A percentile compares a stretch with the other conserved stretches of the same genome.
phyloP scores from a whole-genome alignment of 2,113 vertebrate genomes.

The Mionectes macconnelli region DNA sequence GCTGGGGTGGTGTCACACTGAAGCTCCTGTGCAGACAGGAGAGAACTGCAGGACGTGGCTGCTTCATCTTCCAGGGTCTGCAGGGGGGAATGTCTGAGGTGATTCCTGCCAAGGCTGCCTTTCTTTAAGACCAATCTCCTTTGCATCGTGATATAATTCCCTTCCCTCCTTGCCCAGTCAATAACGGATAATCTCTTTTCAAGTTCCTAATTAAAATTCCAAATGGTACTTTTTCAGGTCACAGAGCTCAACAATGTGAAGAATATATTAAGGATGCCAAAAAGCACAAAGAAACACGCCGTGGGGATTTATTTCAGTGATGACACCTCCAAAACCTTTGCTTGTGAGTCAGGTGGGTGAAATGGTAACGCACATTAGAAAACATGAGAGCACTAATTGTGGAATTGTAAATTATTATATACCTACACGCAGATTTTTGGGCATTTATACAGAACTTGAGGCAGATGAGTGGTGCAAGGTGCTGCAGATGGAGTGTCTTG shows the following conservation, averaged over 20 bases:
- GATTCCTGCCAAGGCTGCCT: not conserved
- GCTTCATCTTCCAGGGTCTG: not conserved
- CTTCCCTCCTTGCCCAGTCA: not conserved
- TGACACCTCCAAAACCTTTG: conserved; percentile 81
- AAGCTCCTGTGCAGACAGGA: not conserved
- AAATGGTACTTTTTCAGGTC: conserved; percentile 67
- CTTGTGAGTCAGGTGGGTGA: conserved; percentile 84
- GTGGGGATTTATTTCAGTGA: conserved; percentile 80
- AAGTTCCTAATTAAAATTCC: not conserved
- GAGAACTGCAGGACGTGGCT: not conserved
- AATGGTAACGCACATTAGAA: not conserved
- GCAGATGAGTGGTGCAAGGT: conserved; percentile 86
- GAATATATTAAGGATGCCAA: conserved; percentile 74
- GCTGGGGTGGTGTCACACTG: not conserved
- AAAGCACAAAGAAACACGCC: conserved; percentile 81
- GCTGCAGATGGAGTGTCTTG: conserved; percentile 81
- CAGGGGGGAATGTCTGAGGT: not conserved
- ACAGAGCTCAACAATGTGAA: conserved; percentile 83
- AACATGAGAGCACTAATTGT: not conserved
- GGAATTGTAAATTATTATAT: not conserved
- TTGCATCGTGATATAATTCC: not conserved
- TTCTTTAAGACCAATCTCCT: not conserved
- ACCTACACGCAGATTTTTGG: conserved; percentile 35
- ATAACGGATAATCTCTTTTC: not conserved
- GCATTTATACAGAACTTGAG: conserved; percentile 76